Percentiles rank a stretch among this genome's conserved stretches.
Evolutionary conservation across 2,888 invertebrate genomes (phyloP).

Genomic region (Iselma pallidipennis): DNA sequence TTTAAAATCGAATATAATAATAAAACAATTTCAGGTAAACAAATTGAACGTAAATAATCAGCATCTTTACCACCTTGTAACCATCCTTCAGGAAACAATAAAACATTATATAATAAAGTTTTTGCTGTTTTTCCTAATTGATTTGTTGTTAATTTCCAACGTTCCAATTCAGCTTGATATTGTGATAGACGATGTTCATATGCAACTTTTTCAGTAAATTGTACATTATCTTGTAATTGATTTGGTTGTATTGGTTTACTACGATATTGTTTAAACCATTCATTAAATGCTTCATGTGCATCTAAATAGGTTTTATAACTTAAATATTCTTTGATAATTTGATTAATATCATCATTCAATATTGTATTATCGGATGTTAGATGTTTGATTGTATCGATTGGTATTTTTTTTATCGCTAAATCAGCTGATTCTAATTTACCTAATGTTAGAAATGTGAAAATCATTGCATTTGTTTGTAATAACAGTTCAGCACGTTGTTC

Average conservation of each 20-base stretch:
- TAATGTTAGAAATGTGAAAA: constrained; percentile 80
- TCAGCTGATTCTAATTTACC: constrained; percentile 83
- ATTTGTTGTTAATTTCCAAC: constrained; percentile 60
- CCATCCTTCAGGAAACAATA: constrained; percentile 92
- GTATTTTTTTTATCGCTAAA: constrained; percentile 74
- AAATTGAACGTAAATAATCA: constrained; percentile 72
- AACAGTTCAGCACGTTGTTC: constrained; percentile 80
- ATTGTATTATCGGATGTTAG: constrained; percentile 56
- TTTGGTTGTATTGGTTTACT: constrained; percentile 75
- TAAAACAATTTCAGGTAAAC: constrained; percentile 81
- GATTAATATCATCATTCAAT: constrained; percentile 57
- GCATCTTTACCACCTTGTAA: constrained; percentile 69
- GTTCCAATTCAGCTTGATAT: constrained; percentile 75
- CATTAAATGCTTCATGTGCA: constrained; percentile 84
- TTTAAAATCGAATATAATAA: constrained; percentile 80
- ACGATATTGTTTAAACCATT: constrained; percentile 85
- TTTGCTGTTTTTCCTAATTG: constrained; percentile 68
- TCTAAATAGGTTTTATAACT: constrained; percentile 87
- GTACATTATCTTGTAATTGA: constrained; percentile 62
- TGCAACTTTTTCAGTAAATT: constrained; percentile 87
- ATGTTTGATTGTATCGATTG: constrained; percentile 65
- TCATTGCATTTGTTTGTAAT: constrained; percentile 86
- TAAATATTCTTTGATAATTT: constrained; percentile 77
- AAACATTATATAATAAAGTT: constrained; percentile 80
- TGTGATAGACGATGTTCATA: constrained; percentile 82